Evolutionary conservation across 2,888 invertebrate genomes (phyloP).

Genomic region (Xestia ashworthii): DNA sequence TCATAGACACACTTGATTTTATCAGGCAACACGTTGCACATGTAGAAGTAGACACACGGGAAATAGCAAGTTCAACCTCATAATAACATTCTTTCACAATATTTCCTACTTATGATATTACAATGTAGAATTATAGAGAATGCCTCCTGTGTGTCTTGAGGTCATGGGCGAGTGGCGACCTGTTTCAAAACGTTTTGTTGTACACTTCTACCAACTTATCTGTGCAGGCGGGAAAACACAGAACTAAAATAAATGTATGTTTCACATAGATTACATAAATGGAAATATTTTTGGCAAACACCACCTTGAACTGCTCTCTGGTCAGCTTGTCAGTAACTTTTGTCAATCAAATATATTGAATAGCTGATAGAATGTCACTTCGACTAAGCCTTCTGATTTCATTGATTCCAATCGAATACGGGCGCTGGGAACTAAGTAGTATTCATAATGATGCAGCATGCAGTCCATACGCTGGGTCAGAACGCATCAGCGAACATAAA

Average conservation of each 20-base stretch:
- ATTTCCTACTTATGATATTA: background rate
- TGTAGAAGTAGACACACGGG: background rate
- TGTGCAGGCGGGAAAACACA: too few species aligned
- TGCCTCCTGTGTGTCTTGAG: background rate
- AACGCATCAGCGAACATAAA: constrained; percentile 50
- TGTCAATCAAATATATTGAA: background rate
- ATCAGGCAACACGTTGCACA: background rate
- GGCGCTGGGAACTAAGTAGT: constrained; percentile 42
- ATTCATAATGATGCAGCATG: constrained; percentile 32
- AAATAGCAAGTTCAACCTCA: background rate
- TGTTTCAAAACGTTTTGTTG: background rate
- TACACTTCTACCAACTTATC: background rate
- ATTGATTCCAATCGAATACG: constrained; percentile 44
- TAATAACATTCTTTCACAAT: background rate
- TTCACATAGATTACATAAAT: too few species aligned
- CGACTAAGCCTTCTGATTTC: background rate
- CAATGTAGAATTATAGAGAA: background rate
- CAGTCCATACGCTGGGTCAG: constrained; percentile 7
- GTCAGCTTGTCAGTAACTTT: background rate
- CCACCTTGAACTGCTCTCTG: background rate
- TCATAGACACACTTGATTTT: background rate
- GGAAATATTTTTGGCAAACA: too few species aligned
- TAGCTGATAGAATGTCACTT: background rate
- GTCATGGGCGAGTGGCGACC: background rate
- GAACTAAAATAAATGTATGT: too few species aligned